A percentile compares a stretch with the other conserved stretches of the same genome.
phyloP scores from a whole-genome alignment of 1,140 invertebrate species.

The Pissodes strobi region DNA sequence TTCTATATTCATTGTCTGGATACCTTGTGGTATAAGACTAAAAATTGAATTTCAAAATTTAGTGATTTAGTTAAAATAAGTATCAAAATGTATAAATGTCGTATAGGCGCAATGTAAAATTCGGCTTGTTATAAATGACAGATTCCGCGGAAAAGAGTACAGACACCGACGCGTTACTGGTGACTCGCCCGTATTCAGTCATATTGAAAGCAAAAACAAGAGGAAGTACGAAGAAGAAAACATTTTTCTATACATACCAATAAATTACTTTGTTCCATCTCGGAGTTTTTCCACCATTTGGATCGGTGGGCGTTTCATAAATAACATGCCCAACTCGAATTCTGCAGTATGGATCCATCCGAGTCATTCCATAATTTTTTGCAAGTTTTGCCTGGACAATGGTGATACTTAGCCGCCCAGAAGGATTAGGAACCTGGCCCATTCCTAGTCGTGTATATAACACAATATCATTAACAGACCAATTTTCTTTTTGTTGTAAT shows the following conservation, averaged over 20 bases:
- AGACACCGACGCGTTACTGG: not conserved
- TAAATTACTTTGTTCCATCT: slow-evolving; percentile 92
- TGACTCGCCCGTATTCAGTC: too few species aligned
- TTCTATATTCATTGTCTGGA: slow-evolving; percentile 87
- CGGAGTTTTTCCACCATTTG: slow-evolving; percentile 94
- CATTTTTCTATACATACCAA: slow-evolving; percentile 76
- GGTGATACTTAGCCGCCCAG: slow-evolving; percentile 79
- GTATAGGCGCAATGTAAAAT: too few species aligned
- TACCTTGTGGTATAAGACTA: slow-evolving; percentile 83
- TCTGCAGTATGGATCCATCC: slow-evolving; percentile 97
- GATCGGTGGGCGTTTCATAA: slow-evolving; percentile 93
- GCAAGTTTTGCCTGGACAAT: slow-evolving; percentile 86
- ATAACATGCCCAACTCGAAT: slow-evolving; percentile 88
- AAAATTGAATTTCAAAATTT: slow-evolving; percentile 40
- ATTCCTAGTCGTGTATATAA: too few species aligned
- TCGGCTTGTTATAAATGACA: too few species aligned
- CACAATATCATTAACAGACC: too few species aligned
- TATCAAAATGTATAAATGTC: not conserved
- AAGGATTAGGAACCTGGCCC: slow-evolving; percentile 58
- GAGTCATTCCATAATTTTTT: slow-evolving; percentile 95
- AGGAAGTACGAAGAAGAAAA: too few species aligned
- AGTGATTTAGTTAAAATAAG: not conserved
- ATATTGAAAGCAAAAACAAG: too few species aligned
- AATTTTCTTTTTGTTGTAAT: too few species aligned
- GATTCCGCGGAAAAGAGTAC: too few species aligned